A percentile compares a stretch with the other conserved stretches of the same genome.
Evolutionary conservation across 2,888 invertebrate genomes (phyloP).

Genomic region (Biston stratarius): DNA sequence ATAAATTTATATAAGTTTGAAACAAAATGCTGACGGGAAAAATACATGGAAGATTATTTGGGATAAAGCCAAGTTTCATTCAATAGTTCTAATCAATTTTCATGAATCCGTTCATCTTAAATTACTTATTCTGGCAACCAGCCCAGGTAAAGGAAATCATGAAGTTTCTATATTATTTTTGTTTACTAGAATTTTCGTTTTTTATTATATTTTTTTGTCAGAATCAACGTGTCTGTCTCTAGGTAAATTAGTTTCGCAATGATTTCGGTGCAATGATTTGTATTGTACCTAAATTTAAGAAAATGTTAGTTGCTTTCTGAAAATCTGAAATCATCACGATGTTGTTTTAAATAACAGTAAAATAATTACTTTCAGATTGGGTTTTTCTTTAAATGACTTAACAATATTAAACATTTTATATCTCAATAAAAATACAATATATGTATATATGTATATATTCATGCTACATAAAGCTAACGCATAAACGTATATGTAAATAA

Average conservation of each 20-base stretch:
- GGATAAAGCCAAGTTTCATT: conserved; percentile 7
- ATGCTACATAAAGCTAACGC: no score
- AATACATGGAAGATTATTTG: not conserved
- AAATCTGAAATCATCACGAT: not conserved
- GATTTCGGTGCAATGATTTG: not conserved
- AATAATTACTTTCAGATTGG: no score
- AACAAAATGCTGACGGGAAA: not conserved
- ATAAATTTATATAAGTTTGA: not conserved
- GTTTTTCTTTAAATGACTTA: no score
- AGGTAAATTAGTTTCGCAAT: not conserved
- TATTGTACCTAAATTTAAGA: not conserved
- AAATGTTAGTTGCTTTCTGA: not conserved
- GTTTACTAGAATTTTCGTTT: not conserved
- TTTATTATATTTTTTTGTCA: not conserved
- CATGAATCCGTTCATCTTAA: conserved; percentile 10
- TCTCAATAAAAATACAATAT: no score
- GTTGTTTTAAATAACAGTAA: no score
- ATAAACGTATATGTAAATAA: no score
- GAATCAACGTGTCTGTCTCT: not conserved
- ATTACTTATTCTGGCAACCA: conserved; percentile 13
- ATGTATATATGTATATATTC: no score
- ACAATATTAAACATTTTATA: no score
- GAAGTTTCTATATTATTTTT: not conserved
- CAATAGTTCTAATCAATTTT: conserved; percentile 22
- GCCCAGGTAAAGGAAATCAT: conserved; percentile 11